Base-by-base conservation (phyloP, 2,113 vertebrate species). In the Microtus ochrogaster region DNA sequence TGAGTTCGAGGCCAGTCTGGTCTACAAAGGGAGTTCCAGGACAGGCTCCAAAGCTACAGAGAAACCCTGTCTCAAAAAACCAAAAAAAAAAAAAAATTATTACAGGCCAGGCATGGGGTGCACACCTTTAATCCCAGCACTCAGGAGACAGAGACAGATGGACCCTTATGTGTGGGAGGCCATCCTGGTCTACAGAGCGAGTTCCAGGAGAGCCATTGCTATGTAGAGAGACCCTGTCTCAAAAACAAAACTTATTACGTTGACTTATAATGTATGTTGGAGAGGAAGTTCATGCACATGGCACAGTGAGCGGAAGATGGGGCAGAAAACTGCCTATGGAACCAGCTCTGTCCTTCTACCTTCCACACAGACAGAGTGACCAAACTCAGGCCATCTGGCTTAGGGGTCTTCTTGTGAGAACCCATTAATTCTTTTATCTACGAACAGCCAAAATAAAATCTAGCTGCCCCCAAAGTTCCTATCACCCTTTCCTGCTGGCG, bases 401-500 rank as follows among this genome's bases (percentile, higher is more conserved):
- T 65, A 10, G 9, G 3, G 0, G 5, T 26, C 39, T 19, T 12
- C 33, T 77, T 36, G 12, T 24, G 30, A 73, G 49, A 92, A 17
- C 0, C 22, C 55, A 85, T 26, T 1, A 17, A 30, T 44, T 41
- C 41, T 68, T 61, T 49, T 70, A 90, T 55, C 13, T 55, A 5
- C 24, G 6, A 44, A 65, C 30, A 61, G 30, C 9, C n/a, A 44
- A 33, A 5, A 84, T 1, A 66, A 74, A 81, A 55, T 5, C 21
- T 61, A 85, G 13, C 87, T 39, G 33, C 26, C 58, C 70, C 47
- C 19, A 2, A 55, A 12, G 26, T 47, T 70, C 58, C 41, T n/a
- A 11, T 5, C 0, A 26, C 36, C n/a, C 61, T 44, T 17, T 21
- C 49, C 39, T 16, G 0, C 3, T 0, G 19, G 65, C 41, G 7